These are phyloP conservation scores for Aphis gossypii DNA, from an alignment of 1,140 invertebrate genomes.

Conservation along the genomic window DNA sequence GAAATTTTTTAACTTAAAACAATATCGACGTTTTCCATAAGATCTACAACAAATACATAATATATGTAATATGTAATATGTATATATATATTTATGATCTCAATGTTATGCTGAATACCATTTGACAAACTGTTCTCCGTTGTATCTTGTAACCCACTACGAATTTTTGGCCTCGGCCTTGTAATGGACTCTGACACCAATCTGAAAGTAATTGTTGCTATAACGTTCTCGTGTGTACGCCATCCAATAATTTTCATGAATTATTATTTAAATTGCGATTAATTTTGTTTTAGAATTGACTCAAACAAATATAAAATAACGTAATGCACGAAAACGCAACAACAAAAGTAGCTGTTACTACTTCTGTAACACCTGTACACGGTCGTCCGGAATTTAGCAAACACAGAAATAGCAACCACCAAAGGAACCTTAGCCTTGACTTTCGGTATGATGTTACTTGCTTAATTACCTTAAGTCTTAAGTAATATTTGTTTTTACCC, in stretches of 20 bases:
- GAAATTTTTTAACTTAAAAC: constrained; percentile 10
- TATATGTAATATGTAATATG: neutral
- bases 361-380: constrained; percentile 69
- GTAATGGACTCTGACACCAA: constrained; percentile 36
- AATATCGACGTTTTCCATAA: neutral
- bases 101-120: neutral
- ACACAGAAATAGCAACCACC: constrained; percentile 74
- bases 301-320: neutral
- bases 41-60: neutral
- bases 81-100: neutral
- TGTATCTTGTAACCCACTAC: neutral
- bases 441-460: constrained; percentile 69
- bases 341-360: constrained; percentile 61
- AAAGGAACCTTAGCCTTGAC: constrained; percentile 79
- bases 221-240: neutral
- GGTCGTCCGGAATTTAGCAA: constrained; percentile 68
- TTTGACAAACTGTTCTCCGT: neutral
- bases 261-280: neutral
- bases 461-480: neutral
- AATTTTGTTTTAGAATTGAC: constrained; percentile 13
- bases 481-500: neutral
- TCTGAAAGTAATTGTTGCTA: constrained; percentile 32
- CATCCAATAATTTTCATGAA: neutral
- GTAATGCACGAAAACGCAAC: constrained; percentile 45
- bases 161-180: constrained; percentile 28